phyloP scores from a whole-genome alignment of 2,113 vertebrate genomes.

The Patagioenas fasciata region DNA sequence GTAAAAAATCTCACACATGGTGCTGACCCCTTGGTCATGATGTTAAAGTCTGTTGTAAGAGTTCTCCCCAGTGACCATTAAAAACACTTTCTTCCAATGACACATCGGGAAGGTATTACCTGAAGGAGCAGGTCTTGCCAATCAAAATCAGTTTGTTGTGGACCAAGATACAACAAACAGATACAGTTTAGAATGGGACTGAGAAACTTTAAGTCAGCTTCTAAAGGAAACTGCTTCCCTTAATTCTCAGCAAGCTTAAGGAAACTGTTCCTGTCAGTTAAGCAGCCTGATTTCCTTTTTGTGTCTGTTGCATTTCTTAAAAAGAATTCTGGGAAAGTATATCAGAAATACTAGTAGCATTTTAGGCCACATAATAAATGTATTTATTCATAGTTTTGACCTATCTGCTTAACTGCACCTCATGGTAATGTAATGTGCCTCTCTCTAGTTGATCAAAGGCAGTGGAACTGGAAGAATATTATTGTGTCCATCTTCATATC shows the following conservation, averaged over 20 bases:
- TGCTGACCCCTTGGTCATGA: background rate
- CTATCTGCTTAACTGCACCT: background rate
- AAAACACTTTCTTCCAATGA: background rate
- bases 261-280: background rate
- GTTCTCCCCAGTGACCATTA: background rate
- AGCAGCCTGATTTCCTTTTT: background rate
- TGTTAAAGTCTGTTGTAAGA: background rate
- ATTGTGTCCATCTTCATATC: background rate
- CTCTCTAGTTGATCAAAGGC: background rate
- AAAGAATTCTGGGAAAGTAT: background rate
- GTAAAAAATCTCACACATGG: background rate
- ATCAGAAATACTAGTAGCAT: background rate
- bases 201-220: background rate
- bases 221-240: background rate
- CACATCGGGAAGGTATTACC: background rate
- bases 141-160: background rate
- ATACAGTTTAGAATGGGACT: background rate
- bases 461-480: background rate
- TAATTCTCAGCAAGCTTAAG: background rate
- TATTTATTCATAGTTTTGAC: constrained; percentile 47
- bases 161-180: background rate
- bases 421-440: background rate
- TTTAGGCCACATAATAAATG: constrained; percentile 26
- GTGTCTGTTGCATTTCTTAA: background rate
- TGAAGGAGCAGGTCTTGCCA: background rate